Conservation (phyloP, 2,888 invertebrate species). For the Candidula unifasciata region DNA sequence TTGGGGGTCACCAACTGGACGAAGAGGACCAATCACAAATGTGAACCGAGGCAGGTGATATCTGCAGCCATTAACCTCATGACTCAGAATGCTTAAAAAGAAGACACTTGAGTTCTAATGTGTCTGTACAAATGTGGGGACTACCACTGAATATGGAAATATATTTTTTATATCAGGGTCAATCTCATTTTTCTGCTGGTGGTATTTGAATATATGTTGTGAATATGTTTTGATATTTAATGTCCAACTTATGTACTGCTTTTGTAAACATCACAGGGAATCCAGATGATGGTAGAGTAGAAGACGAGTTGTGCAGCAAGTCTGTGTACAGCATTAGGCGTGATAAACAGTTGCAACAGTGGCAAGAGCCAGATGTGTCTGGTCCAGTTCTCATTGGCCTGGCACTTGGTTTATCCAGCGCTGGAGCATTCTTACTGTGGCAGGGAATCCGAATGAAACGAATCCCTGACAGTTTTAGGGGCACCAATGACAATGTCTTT, state of each 20-base stretch:
- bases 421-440: constrained; percentile 54
- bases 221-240: not conserved
- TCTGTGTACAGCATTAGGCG: constrained; percentile 55
- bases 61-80: too few species aligned
- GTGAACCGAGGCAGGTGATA: too few species aligned
- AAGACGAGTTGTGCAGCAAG: constrained; percentile 49
- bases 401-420: constrained; percentile 50
- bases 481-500: constrained; percentile 52
- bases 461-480: constrained; percentile 44
- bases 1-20: too few species aligned
- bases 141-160: too few species aligned
- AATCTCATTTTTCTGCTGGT: too few species aligned
- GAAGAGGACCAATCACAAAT: too few species aligned
- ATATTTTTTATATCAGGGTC: too few species aligned
- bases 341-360: constrained; percentile 50
- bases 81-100: too few species aligned
- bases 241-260: not conserved
- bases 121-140: too few species aligned
- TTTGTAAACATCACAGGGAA: constrained; percentile 11
- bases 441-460: constrained; percentile 52
- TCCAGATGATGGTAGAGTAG: constrained; percentile 15
- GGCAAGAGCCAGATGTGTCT: constrained; percentile 49
- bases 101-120: too few species aligned
- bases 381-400: constrained; percentile 56
- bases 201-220: not conserved